These are phyloP conservation scores for Flexamia atlantica DNA, from an alignment of 2,888 invertebrate species.

Conservation along the genomic window DNA sequence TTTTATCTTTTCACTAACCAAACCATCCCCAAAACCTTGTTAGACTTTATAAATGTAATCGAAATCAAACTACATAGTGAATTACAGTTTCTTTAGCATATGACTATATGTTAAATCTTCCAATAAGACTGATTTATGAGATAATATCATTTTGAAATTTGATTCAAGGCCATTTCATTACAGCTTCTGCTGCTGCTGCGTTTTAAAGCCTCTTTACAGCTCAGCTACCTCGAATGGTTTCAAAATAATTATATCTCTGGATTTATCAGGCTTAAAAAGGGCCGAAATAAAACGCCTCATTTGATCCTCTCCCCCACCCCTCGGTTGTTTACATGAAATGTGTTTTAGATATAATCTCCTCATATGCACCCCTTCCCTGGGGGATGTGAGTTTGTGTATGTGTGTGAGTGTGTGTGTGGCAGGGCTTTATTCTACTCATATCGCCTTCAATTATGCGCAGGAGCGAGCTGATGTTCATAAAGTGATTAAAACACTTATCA, in stretches of 20 bases:
- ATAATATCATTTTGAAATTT: too few species aligned
- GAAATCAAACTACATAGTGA: too few species aligned
- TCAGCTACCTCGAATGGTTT: background rate
- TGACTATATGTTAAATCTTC: too few species aligned
- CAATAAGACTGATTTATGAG: too few species aligned
- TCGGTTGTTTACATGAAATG: conserved; percentile 57
- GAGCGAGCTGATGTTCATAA: conserved; percentile 40
- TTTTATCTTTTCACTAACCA: too few species aligned
- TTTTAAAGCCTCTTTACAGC: background rate
- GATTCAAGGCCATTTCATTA: too few species aligned
- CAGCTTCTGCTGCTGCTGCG: too few species aligned
- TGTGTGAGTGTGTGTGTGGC: conserved; percentile 17
- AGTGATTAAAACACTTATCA: conserved; percentile 32
- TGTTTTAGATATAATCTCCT: conserved; percentile 58
- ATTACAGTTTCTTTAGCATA: too few species aligned
- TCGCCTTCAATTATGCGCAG: conserved; percentile 53
- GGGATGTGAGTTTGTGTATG: background rate
- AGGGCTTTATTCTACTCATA: background rate
- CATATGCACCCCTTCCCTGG: conserved; percentile 43
- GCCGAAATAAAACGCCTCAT: conserved; percentile 51
- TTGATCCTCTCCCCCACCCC: conserved; percentile 31
- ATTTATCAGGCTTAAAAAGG: conserved; percentile 42
- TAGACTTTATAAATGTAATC: too few species aligned
- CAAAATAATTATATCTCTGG: conserved; percentile 20
- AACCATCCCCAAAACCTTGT: too few species aligned